These are phyloP conservation scores for Adrianichthys oophorus DNA, from an alignment of 2,797 vertebrate genomes.

Conservation along the genomic window DNA sequence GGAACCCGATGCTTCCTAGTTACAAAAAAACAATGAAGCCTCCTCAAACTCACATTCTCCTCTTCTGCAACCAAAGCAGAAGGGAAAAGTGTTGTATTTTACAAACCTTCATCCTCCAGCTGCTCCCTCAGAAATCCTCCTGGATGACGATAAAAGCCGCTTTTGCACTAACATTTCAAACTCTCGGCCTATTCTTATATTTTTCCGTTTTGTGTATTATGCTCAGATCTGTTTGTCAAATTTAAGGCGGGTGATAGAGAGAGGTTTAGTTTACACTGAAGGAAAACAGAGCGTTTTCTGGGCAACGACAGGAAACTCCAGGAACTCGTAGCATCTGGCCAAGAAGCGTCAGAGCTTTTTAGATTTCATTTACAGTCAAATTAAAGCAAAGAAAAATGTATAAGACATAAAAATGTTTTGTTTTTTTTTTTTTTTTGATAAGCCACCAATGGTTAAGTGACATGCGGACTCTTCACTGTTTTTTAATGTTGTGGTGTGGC, in stretches of 20 bases:
- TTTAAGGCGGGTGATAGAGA: conserved; percentile 1
- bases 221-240: conserved; percentile 1
- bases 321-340: conserved; percentile 3
- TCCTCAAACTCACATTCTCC: not conserved
- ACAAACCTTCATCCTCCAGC: conserved; percentile 49
- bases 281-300: conserved; percentile 3
- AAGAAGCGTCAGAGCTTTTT: not conserved
- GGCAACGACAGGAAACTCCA: not conserved
- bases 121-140: conserved; percentile 26
- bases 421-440: not conserved
- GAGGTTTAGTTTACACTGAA: not conserved
- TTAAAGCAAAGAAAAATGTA: not conserved
- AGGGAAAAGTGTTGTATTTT: conserved; percentile 14
- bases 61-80: conserved; percentile 17
- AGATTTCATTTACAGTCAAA: not conserved
- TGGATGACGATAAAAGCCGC: conserved; percentile 16
- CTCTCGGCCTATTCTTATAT: not conserved
- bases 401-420: not conserved
- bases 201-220: not conserved
- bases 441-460: not conserved
- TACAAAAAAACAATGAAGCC: not conserved
- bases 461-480: not conserved
- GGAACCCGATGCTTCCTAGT: not conserved
- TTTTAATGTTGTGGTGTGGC: too few relatives aligned
- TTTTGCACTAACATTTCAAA: too few relatives aligned